A percentile compares a stretch with the other conserved stretches of the same genome.
Evolutionary conservation across 2,113 vertebrate genomes (phyloP).

Genomic region (Sylvietta virens): DNA sequence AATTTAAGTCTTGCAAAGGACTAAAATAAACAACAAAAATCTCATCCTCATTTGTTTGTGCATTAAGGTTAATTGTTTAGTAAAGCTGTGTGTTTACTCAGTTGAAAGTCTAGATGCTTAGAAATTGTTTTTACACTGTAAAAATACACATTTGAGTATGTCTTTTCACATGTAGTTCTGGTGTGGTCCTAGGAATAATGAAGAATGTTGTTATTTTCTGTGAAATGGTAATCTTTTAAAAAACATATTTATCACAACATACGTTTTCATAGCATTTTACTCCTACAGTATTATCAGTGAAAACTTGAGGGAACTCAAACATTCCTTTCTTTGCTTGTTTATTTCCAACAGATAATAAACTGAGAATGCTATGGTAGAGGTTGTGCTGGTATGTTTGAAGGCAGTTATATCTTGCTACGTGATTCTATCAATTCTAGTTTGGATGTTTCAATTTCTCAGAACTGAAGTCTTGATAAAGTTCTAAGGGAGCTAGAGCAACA

Average conservation of each 20-base stretch:
- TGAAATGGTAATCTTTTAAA: not conserved
- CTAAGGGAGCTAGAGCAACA: not conserved
- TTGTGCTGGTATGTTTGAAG: not conserved
- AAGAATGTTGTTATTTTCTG: not conserved
- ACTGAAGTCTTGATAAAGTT: not conserved
- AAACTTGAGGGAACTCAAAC: not conserved
- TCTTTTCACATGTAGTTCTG: not conserved
- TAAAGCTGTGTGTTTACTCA: not conserved
- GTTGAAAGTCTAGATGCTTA: not conserved
- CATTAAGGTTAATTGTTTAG: not conserved
- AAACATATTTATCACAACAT: accelerated
- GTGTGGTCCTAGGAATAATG: not conserved
- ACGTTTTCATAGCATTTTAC: not conserved
- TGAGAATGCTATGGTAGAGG: not conserved
- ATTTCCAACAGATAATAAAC: not conserved
- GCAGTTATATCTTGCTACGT: not conserved
- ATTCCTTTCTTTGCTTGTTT: not conserved
- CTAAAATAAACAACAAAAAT: not conserved
- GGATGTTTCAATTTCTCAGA: not conserved
- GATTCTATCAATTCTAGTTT: not conserved
- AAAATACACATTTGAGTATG: accelerated
- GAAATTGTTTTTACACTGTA: not conserved
- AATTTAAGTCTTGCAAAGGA: not conserved
- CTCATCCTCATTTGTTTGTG: not conserved
- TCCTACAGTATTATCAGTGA: not conserved